Conservation (phyloP, 1,140 invertebrate species). For the Coelopa frigida region DNA sequence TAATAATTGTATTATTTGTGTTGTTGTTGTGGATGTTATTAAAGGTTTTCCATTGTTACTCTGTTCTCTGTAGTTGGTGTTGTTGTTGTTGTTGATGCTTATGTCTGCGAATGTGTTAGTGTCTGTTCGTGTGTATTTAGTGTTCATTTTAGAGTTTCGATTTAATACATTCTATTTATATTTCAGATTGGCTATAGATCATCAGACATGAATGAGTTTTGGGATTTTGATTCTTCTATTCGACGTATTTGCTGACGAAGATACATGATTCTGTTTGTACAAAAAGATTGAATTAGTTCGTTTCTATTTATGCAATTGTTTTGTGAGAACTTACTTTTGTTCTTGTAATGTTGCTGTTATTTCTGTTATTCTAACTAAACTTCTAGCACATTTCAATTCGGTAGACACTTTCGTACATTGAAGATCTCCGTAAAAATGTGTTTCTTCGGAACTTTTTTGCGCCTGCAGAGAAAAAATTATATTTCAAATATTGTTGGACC, state of each 20-base stretch:
- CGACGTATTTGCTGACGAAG: slow-evolving; percentile 82
- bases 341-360: slow-evolving; percentile 95
- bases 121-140: neutral
- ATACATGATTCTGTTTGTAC: slow-evolving; percentile 86
- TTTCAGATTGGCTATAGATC: slow-evolving; percentile 38
- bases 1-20: slow-evolving; percentile 5
- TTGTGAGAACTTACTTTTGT: slow-evolving; percentile 69
- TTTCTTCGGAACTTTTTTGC: slow-evolving; percentile 76
- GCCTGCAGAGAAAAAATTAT: slow-evolving; percentile 51
- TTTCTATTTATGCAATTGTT: no score
- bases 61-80: neutral
- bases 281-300: no score
- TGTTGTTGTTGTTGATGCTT: slow-evolving; percentile 1
- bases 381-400: slow-evolving; percentile 89
- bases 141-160: no score
- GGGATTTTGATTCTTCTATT: slow-evolving; percentile 84
- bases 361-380: slow-evolving; percentile 87
- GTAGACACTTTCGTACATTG: slow-evolving; percentile 89
- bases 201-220: slow-evolving; percentile 68
- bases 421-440: slow-evolving; percentile 74
- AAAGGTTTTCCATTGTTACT: neutral
- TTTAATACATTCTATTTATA: no score
- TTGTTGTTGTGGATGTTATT: slow-evolving; percentile 4
- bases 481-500: neutral
- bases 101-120: slow-evolving; percentile 1